These are phyloP conservation scores for Mirounga angustirostris DNA, from an alignment of 2,113 vertebrate genomes.

Conservation along the genomic window DNA sequence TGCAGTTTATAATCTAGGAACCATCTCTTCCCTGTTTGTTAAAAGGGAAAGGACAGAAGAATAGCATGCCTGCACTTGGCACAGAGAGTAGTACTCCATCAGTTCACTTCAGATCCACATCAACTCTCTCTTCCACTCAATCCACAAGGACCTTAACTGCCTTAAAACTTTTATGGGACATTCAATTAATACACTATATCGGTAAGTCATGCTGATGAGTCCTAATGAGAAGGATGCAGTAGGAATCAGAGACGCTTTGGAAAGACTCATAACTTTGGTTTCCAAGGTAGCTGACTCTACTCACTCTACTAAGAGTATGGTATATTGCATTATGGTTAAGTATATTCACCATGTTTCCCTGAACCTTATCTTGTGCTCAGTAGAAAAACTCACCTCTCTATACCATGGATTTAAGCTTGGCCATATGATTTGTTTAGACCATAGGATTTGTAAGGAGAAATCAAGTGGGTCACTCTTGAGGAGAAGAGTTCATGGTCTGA, in stretches of 20 bases:
- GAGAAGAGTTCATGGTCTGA: neutral
- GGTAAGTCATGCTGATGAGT: neutral
- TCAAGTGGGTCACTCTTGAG: neutral
- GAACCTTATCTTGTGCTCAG: neutral
- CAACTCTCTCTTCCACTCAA: neutral
- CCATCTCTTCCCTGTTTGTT: neutral
- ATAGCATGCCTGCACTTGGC: neutral
- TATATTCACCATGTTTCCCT: neutral
- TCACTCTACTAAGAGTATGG: too few species aligned
- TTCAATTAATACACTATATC: neutral
- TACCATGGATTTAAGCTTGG: neutral
- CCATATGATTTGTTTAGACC: neutral
- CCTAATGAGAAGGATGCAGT: neutral
- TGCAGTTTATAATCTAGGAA: neutral
- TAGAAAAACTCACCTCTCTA: neutral
- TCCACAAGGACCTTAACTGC: neutral
- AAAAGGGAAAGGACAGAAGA: neutral
- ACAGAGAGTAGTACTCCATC: neutral
- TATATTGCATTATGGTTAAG: neutral
- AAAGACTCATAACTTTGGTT: conserved; percentile 22
- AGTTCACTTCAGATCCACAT: neutral
- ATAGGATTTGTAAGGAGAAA: conserved; percentile 23
- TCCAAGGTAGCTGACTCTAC: neutral
- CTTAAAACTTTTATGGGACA: neutral
- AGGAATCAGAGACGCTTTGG: neutral